phyloP scores from a whole-genome alignment of 2,888 invertebrate species.

The Lissonota sp. region DNA sequence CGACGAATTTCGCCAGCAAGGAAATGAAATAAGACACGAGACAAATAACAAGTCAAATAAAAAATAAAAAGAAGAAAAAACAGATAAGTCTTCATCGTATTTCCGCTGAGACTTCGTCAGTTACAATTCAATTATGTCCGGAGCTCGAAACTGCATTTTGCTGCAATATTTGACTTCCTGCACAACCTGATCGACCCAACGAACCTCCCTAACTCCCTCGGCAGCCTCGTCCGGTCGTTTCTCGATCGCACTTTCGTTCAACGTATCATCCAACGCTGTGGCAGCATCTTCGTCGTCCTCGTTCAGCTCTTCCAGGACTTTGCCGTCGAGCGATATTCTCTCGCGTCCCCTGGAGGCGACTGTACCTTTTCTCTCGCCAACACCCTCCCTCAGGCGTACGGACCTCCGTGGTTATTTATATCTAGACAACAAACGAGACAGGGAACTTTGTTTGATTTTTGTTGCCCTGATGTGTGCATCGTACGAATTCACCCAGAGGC shows the following conservation, averaged over 20 bases:
- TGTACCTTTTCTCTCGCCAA: conserved; percentile 62
- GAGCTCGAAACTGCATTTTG: conserved; percentile 77
- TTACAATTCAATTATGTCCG: conserved; percentile 78
- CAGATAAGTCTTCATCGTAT: conserved; percentile 27
- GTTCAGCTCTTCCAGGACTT: conserved; percentile 74
- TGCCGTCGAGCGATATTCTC: conserved; percentile 71
- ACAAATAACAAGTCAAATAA: not conserved
- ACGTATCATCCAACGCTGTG: conserved; percentile 24
- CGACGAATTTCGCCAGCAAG: too few species aligned
- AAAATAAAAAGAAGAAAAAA: conserved; percentile 1
- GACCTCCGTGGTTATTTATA: conserved; percentile 82
- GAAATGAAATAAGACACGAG: too few species aligned
- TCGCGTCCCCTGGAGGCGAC: conserved; percentile 63
- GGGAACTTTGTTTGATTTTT: too few species aligned
- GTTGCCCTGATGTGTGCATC: too few species aligned
- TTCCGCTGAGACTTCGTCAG: conserved; percentile 45
- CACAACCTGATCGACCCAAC: conserved; percentile 69
- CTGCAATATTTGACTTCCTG: conserved; percentile 75
- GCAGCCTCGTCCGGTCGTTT: conserved; percentile 32
- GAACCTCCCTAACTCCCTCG: conserved; percentile 47
- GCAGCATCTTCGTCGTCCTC: conserved; percentile 75
- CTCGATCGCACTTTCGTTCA: conserved; percentile 58
- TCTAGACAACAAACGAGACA: conserved; percentile 65
- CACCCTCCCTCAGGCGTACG: conserved; percentile 75
- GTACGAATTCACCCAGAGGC: too few species aligned